Base-by-base conservation (phyloP, 2,113 vertebrate genomes). In the Gopherus evgoodei region DNA sequence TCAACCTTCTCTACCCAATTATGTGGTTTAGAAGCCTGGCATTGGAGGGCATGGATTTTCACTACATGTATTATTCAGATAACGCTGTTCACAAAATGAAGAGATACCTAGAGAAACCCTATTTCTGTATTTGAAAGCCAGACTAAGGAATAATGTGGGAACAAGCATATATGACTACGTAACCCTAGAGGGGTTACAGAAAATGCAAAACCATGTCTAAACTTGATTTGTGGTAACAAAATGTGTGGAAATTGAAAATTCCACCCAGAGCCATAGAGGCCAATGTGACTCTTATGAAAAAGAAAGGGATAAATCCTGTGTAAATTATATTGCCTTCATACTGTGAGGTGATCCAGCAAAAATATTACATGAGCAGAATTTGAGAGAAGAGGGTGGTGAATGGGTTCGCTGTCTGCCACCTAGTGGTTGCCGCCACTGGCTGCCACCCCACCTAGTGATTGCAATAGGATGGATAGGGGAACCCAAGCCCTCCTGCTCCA, bases 311-410 rank as follows among this genome's bases (percentile, higher is more conserved):
- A 90, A 86, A 92, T 29, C 81, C 38, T 21, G n/a, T 31, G 81
- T 13, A 72, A 84, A 38, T 91, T 94, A 72, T 83, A 94, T 69
- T 92, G 29, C 49, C 86, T 49, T 85, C 93, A 38, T 47, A 90
- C 76, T 83, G 85, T 88, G 89, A 88, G 94, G 53, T 57, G 92
- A 92, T 90, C 85, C 94, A 92, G 93, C 54, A 90, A 93, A 92
- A 90, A 92, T 72, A 38, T 42, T 72, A 72, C n/a, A 72, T 38
- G n/a, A n/a, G 8, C 35, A 38, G n/a, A 72, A 42, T 72, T 38
- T 42, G 14, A 13, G 59, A 62, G 29, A 62, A 35, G 5, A 62
- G 59, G 59, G n/a, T 19, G 21, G 19, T 38, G 19, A 72, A 38
- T 19, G 21, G 35, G 19, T 38, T 16, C 16, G 2, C 8, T 72